phyloP scores from a whole-genome alignment of 2,888 invertebrate genomes.

The Nephrotoma appendiculata region DNA sequence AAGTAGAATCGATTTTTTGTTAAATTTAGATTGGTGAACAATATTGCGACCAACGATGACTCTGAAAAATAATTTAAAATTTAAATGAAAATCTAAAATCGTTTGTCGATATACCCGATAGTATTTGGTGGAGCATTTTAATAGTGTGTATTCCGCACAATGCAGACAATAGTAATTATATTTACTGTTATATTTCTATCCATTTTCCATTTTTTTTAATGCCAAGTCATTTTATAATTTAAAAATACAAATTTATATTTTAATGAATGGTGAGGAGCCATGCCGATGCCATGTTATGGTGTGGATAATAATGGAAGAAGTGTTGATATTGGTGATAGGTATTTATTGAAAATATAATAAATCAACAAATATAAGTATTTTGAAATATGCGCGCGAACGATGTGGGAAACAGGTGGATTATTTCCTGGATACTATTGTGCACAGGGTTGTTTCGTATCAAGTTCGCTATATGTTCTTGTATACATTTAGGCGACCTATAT shows the following conservation, averaged over 20 bases:
- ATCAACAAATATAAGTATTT: background rate
- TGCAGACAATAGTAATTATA: background rate
- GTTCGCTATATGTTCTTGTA: background rate
- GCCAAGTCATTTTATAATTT: background rate
- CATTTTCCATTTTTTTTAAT: background rate
- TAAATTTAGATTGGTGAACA: background rate
- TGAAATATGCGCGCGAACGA: background rate
- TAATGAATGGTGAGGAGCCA: background rate
- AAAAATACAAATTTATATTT: background rate
- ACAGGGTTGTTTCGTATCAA: background rate
- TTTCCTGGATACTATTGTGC: background rate
- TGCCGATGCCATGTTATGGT: background rate
- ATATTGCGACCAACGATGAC: background rate
- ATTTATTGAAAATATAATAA: background rate
- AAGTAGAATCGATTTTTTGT: no score
- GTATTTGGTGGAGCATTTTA: background rate
- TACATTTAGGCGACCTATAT: background rate
- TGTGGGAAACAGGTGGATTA: background rate
- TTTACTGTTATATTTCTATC: background rate
- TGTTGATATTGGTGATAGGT: background rate
- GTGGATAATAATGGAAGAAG: background rate
- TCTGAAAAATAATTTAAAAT: background rate
- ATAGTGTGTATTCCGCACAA: background rate
- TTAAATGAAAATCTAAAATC: background rate
- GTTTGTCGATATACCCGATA: background rate